Conservation (phyloP, 2,113 vertebrate species). For the Dryoscopus gambensis region DNA sequence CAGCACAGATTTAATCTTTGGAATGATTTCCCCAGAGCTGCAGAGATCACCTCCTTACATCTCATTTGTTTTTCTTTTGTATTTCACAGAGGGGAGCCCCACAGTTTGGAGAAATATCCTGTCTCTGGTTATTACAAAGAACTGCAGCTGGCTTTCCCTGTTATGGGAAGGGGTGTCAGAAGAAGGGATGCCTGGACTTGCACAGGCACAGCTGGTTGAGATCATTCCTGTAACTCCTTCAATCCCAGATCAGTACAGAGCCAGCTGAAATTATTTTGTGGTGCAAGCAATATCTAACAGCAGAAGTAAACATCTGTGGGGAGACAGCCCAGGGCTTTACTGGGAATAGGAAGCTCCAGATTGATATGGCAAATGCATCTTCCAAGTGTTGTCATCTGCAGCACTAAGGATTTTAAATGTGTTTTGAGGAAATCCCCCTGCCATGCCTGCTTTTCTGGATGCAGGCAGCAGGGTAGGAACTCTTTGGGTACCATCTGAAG, state of each 20-base stretch:
- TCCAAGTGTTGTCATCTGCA: not conserved
- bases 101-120: not conserved
- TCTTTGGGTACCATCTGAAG: not conserved
- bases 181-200: not conserved
- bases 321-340: not conserved
- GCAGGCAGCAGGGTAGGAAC: not conserved
- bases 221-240: not conserved
- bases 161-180: not conserved
- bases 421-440: not conserved
- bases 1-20: not conserved
- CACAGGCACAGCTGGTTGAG: not conserved
- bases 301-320: not conserved
- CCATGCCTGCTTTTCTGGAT: not conserved
- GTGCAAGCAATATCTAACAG: not conserved
- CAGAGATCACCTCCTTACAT: not conserved
- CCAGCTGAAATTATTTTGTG: not conserved
- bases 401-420: not conserved
- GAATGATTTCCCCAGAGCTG: not conserved
- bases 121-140: not conserved
- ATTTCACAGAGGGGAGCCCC: not conserved
- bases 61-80: not conserved
- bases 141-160: not conserved
- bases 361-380: rapidly evolving
- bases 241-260: not conserved
- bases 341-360: not conserved